phyloP scores from a whole-genome alignment of 1,140 invertebrate species.

The Hylaeus anthracinus region DNA sequence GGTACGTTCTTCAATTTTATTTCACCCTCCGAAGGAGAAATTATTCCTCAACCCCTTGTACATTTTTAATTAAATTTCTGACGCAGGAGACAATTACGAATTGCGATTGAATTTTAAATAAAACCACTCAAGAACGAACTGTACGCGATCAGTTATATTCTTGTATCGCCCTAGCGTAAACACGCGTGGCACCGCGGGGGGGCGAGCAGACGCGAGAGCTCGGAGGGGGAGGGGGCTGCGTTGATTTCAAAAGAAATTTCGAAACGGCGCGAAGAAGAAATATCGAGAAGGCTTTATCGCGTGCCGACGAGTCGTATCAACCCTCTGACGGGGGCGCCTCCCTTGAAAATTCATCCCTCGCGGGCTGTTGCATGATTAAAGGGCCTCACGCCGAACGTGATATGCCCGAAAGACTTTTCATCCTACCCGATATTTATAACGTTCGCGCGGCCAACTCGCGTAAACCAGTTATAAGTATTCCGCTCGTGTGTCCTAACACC shows the following conservation, averaged over 20 bases:
- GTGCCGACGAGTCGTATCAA: conserved; percentile 12
- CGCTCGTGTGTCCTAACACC: conserved; percentile 14
- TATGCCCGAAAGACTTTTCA: conserved; percentile 47
- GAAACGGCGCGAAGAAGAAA: conserved; percentile 5
- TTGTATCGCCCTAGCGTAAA: neutral
- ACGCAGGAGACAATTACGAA: no score
- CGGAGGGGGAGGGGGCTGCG: neutral
- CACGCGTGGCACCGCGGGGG: neutral
- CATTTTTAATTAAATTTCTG: no score
- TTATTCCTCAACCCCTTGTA: no score
- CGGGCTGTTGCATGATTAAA: conserved; percentile 51
- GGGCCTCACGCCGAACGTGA: conserved; percentile 29
- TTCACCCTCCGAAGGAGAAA: no score
- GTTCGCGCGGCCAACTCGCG: conserved; percentile 34
- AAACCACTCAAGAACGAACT: neutral
- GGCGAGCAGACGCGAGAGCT: neutral
- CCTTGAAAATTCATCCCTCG: conserved; percentile 40
- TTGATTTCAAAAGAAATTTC: conserved; percentile 13
- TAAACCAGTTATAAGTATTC: conserved; percentile 65
- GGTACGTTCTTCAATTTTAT: no score
- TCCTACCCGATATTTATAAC: conserved; percentile 30
- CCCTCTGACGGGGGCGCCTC: conserved; percentile 9
- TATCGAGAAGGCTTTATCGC: conserved; percentile 4
- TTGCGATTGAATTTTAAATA: neutral
- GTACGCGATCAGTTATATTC: neutral